Conservation (phyloP, 2,888 invertebrate species). For the Epistrophe eligans region DNA sequence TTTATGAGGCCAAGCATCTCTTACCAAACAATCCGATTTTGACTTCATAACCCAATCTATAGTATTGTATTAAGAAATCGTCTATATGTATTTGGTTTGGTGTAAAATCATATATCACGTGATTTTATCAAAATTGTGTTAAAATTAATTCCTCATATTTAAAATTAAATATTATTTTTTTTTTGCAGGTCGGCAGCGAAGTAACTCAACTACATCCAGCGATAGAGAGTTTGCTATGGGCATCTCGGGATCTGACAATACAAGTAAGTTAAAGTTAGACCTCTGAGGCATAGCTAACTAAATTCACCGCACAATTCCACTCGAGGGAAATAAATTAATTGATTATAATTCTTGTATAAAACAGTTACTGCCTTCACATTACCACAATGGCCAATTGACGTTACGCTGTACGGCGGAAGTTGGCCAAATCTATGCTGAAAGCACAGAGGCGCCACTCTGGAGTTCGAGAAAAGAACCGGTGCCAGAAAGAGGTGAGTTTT, state of each 20-base stretch:
- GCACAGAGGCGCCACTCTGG: slow-evolving; percentile 77
- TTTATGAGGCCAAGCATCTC: too few relatives aligned
- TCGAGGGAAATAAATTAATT: slow-evolving; percentile 43
- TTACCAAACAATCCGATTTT: too few relatives aligned
- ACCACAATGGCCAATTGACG: slow-evolving; percentile 78
- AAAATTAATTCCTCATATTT: neutral
- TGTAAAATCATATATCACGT: neutral
- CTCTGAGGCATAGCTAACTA: neutral
- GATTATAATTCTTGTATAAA: slow-evolving; percentile 40
- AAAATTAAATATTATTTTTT: slow-evolving; percentile 7
- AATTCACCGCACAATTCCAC: neutral
- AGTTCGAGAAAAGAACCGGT: slow-evolving; percentile 78
- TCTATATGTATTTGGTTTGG: too few relatives aligned
- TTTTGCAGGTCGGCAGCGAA: slow-evolving; percentile 78
- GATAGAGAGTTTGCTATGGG: slow-evolving; percentile 78
- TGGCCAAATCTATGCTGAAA: slow-evolving; percentile 77
- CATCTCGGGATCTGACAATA: slow-evolving; percentile 78
- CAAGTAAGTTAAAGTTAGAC: slow-evolving; percentile 72
- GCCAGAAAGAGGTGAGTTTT: slow-evolving; percentile 78
- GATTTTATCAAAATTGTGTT: neutral
- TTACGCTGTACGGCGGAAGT: slow-evolving; percentile 78
- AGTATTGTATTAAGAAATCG: too few relatives aligned
- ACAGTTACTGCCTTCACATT: slow-evolving; percentile 78
- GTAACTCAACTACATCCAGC: slow-evolving; percentile 77
- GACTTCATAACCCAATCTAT: too few relatives aligned